phyloP scores from a whole-genome alignment of 2,797 vertebrate species.

The Artibeus lituratus region DNA sequence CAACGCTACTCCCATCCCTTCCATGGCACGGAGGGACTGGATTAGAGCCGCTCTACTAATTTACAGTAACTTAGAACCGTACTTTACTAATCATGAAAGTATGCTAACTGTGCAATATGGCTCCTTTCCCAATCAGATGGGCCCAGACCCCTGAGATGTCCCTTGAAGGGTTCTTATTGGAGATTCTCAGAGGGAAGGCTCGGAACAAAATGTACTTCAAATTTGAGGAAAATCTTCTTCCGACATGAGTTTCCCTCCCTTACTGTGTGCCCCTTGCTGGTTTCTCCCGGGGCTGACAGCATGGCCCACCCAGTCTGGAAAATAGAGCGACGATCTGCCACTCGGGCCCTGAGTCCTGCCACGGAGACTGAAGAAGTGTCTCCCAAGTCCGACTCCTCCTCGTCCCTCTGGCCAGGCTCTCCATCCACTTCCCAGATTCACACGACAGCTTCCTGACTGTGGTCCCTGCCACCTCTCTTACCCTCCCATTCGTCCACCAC shows the following conservation, averaged over 20 bases:
- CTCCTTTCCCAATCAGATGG: neutral
- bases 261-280: neutral
- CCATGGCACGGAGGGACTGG: neutral
- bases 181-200: neutral
- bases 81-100: neutral
- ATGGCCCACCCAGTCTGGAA: neutral
- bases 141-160: neutral
- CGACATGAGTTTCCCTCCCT: neutral
- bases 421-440: neutral
- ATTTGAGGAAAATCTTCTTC: neutral
- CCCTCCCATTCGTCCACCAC: neutral
- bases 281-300: neutral
- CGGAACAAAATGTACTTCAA: slow-evolving; percentile 2
- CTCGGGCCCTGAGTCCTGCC: neutral
- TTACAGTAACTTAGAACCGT: neutral
- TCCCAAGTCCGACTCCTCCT: neutral
- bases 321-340: neutral
- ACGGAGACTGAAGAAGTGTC: neutral
- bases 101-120: neutral
- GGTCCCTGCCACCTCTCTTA: neutral
- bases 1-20: neutral
- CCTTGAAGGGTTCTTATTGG: neutral
- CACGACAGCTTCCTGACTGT: neutral
- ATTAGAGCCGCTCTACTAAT: neutral
- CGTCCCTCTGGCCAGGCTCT: neutral